These are phyloP conservation scores for Saccopteryx bilineata DNA, from an alignment of 2,113 vertebrate genomes.

Conservation along the genomic window DNA sequence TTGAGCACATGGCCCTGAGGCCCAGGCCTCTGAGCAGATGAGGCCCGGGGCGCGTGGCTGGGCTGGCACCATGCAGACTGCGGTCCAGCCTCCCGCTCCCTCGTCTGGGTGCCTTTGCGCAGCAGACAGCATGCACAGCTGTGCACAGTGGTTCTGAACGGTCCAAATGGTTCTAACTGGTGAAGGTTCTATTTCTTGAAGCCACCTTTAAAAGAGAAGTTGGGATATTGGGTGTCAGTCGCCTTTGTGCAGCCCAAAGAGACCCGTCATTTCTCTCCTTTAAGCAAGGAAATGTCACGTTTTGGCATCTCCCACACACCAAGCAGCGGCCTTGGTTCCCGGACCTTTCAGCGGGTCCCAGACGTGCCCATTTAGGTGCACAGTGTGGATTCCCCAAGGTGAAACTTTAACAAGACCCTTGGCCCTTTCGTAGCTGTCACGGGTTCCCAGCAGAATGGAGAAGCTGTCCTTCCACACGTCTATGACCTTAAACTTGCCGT, in stretches of 20 bases:
- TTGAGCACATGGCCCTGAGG: neutral
- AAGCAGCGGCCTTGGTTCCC: neutral
- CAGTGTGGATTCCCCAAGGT: neutral
- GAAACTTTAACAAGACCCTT: neutral
- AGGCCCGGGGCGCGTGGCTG: fast-evolving
- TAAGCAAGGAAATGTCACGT: neutral
- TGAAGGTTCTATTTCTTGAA: neutral
- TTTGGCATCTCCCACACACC: fast-evolving
- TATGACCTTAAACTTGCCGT: neutral
- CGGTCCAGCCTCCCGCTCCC: neutral
- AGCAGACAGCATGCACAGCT: too few relatives aligned
- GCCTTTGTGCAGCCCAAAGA: neutral
- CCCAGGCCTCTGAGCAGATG: neutral
- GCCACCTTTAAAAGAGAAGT: neutral
- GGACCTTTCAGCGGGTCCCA: neutral
- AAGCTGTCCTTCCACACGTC: neutral
- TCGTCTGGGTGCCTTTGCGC: neutral
- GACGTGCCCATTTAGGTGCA: constrained; percentile 21
- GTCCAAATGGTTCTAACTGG: neutral
- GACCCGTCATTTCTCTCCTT: neutral
- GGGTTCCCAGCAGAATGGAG: neutral
- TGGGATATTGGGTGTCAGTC: neutral
- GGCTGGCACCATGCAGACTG: too few relatives aligned
- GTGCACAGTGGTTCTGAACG: neutral
- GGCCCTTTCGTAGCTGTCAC: neutral